phyloP scores from a whole-genome alignment of 2,888 invertebrate genomes.

The Cantharis nigra region DNA sequence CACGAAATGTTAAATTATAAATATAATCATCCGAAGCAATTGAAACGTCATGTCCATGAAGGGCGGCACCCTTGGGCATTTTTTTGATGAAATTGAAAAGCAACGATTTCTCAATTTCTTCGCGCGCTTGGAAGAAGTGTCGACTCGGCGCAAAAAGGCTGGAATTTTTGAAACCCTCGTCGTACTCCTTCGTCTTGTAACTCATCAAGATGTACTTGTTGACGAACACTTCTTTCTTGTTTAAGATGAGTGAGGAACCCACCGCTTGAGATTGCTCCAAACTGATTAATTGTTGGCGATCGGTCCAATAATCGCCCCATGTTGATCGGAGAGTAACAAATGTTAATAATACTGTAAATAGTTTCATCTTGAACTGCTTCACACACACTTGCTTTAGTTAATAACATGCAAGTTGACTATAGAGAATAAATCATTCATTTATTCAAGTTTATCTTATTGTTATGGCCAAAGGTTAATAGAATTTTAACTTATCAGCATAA shows the following conservation, averaged over 20 bases:
- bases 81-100: slow-evolving; percentile 67
- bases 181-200: slow-evolving; percentile 44
- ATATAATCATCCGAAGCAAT: slow-evolving; percentile 64
- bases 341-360: background rate
- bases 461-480: background rate
- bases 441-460: background rate
- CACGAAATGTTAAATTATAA: slow-evolving; percentile 63
- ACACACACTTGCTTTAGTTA: background rate
- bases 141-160: slow-evolving; percentile 63
- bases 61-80: slow-evolving; percentile 75
- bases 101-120: slow-evolving; percentile 62
- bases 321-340: slow-evolving; percentile 17
- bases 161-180: slow-evolving; percentile 42
- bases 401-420: background rate
- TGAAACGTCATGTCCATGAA: slow-evolving; percentile 72
- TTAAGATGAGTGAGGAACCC: slow-evolving; percentile 33
- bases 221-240: slow-evolving; percentile 41
- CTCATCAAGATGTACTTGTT: slow-evolving; percentile 42
- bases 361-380: background rate
- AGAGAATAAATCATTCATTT: background rate
- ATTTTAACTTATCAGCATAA: background rate
- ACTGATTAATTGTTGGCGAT: slow-evolving; percentile 24
- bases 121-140: slow-evolving; percentile 66
- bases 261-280: slow-evolving; percentile 10
- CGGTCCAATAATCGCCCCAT: slow-evolving; percentile 26